phyloP scores from a whole-genome alignment of 1,140 invertebrate genomes.

The Eubasilissa regina region DNA sequence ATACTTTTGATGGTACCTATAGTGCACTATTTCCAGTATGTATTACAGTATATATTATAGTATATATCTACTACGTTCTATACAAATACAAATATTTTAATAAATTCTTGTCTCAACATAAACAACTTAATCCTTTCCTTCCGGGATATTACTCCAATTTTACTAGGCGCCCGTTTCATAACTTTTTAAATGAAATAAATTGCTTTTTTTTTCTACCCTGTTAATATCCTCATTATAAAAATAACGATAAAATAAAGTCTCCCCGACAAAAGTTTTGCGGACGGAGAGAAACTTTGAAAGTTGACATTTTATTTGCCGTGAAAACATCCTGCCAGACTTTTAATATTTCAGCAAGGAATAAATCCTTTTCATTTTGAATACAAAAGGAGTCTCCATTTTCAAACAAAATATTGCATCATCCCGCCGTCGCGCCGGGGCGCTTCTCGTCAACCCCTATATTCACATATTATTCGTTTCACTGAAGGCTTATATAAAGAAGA shows the following conservation, averaged over 20 bases:
- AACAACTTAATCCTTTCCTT: no score
- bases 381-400: conserved; percentile 28
- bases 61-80: no score
- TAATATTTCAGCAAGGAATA: conserved; percentile 43
- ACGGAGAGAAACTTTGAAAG: neutral
- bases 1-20: no score
- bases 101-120: no score
- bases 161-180: no score
- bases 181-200: no score
- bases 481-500: neutral
- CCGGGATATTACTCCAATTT: no score
- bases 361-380: conserved; percentile 36
- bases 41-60: no score
- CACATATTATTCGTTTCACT: neutral
- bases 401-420: conserved; percentile 31
- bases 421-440: neutral
- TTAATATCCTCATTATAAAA: neutral
- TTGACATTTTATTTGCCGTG: conserved; percentile 25
- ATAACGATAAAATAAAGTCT: neutral
- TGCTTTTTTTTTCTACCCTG: no score
- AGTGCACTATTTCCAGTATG: no score
- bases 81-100: no score
- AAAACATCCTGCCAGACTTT: conserved; percentile 27
- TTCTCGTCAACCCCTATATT: conserved; percentile 15
- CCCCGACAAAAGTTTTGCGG: neutral